Evolutionary conservation across 2,113 vertebrate species (phyloP), one percentile per base, ranked within the genome.

Genomic region (Gymnarchus niloticus): DNA sequence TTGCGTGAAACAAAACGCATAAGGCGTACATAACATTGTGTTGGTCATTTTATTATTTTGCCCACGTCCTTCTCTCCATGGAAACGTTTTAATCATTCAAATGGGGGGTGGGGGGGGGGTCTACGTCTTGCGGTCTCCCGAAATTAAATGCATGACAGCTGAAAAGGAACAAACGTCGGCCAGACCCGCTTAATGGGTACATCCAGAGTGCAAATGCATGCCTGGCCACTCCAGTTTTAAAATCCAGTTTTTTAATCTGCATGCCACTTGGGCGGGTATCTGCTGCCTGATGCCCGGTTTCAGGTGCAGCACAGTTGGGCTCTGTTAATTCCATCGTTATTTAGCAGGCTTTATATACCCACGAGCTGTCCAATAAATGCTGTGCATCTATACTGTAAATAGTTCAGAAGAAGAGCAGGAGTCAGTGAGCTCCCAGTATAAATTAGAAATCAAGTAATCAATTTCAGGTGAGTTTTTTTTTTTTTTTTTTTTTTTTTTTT

Each of bases 31-130:
- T 80, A 77, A 28, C 28, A 46, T 41, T 25, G 51, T 52, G 85
- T 82, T 52, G 44, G 21, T 86, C 9, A 65, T 81, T 81, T 81
- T 81, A 49, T 81, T 10, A 86, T 86, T 86, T 81, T 51, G 28
- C 46, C 21, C 85, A 81, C 77, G 77, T 52, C 25, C 57, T 51
- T 25, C 52, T 86, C 78, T 86, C 78, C 78, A 86, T 86, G 56
- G 56, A 81, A 86, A 86, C 85, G 85, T 59, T 81, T 86, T 69
- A 82, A 69, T 83, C 48, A 65, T 82, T 81, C 77, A 85, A 46
- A 57, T 85, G 73, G 49, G 57, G 61, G 57, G 61, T 10, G 65
- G 65, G 65, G 65, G n/a, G n/a, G n/a, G n/a, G n/a, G n/a, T n/a
- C n/a, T 48, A 51, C 61, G 25, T 84, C 83, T 69, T 65, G 59